phyloP scores from a whole-genome alignment of 2,888 invertebrate genomes.

The Ganaspis brasiliensis region DNA sequence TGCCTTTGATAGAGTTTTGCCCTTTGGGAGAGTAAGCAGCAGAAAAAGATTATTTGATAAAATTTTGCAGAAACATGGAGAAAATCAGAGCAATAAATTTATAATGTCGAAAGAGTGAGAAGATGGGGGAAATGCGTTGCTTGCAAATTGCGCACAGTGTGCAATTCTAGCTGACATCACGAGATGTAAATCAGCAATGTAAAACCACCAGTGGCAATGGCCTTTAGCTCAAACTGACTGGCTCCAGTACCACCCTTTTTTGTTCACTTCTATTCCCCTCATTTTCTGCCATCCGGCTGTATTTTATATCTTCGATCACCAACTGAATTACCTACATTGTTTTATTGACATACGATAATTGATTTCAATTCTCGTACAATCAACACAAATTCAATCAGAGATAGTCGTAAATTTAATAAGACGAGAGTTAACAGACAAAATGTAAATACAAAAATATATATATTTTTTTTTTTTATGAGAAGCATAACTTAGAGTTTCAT shows the following conservation, averaged over 20 bases:
- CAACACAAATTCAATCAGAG: neutral
- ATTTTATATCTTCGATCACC: conserved; percentile 26
- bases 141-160: conserved; percentile 34
- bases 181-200: conserved; percentile 43
- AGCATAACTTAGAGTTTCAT: too few relatives aligned
- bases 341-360: neutral
- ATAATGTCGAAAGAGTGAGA: conserved; percentile 16
- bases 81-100: conserved; percentile 36
- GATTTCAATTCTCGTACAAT: neutral
- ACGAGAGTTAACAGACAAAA: neutral
- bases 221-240: conserved; percentile 15
- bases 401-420: neutral
- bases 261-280: neutral
- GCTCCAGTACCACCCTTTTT: conserved; percentile 5
- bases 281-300: conserved; percentile 8
- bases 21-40: too few relatives aligned
- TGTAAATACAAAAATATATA: too few relatives aligned
- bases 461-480: too few relatives aligned
- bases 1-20: too few relatives aligned
- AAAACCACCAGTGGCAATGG: conserved; percentile 35
- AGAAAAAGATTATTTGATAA: neutral
- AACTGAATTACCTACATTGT: neutral
- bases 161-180: conserved; percentile 39
- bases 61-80: neutral
- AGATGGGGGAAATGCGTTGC: conserved; percentile 38